phyloP scores from a whole-genome alignment of 2,888 invertebrate species.

The Xiphydria camelus region DNA sequence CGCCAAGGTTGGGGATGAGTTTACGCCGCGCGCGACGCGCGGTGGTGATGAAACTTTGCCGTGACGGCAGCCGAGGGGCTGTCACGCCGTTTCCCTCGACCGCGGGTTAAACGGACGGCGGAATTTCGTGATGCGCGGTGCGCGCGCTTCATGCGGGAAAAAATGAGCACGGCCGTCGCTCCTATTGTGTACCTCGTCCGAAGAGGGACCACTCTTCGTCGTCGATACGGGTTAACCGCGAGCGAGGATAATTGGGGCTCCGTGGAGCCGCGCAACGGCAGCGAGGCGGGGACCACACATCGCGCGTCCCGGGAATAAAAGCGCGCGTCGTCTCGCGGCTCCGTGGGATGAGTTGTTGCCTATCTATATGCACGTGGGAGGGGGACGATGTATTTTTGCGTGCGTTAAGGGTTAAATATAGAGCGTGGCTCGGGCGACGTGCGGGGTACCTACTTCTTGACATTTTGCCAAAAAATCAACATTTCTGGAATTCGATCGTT shows the following conservation, averaged over 20 bases:
- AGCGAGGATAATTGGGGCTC: constrained; percentile 9
- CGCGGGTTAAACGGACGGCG: too few species aligned
- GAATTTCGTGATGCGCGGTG: too few species aligned
- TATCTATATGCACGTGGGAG: constrained; percentile 30
- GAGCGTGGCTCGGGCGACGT: constrained; percentile 37
- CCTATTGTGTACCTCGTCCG: too few species aligned
- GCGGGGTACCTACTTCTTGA: too few species aligned
- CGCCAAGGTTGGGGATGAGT: constrained; percentile 54
- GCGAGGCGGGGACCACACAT: constrained; percentile 35
- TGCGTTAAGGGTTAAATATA: constrained; percentile 34
- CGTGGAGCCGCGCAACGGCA: background rate
- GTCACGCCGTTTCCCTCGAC: constrained; percentile 51
- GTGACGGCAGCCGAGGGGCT: constrained; percentile 51
- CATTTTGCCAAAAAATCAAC: constrained; percentile 4
- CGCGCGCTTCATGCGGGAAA: too few species aligned
- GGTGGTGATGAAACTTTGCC: constrained; percentile 56
- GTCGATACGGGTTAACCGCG: constrained; percentile 7
- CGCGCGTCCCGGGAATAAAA: constrained; percentile 29
- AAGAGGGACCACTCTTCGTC: constrained; percentile 3
- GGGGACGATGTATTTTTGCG: constrained; percentile 51
- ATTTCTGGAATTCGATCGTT: too few species aligned
- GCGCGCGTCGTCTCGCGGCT: constrained; percentile 28
- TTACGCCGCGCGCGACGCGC: too few species aligned
- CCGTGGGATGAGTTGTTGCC: background rate
- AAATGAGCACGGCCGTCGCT: too few species aligned